Base-by-base conservation (phyloP, 1,140 invertebrate genomes). In the Atta colombica region DNA sequence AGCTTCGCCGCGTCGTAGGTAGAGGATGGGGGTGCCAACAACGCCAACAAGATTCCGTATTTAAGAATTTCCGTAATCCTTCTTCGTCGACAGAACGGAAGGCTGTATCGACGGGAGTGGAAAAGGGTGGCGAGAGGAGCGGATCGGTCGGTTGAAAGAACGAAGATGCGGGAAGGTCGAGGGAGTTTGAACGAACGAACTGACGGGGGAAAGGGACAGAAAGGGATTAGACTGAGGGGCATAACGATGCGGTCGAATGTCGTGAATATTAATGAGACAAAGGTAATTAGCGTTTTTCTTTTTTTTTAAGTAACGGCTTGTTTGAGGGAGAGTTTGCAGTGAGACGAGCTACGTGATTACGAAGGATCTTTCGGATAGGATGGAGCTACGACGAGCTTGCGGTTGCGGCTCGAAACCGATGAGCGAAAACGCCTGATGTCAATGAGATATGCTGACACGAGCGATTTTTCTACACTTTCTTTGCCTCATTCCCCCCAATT, bases 231-330 rank as follows among this genome's bases (percentile, higher is more conserved):
- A 93, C 91, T 86, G 90, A 82, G 91, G 94, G 92, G 93, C 92
- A 94, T 95, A 94, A 94, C 94, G 94, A 94, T 93, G 94, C 93
- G 94, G 94, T 94, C 93, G 94, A 95, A 95, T 94, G 95, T 94
- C 93, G 93, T 95, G 95, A 95, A 95, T 95, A 95, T 95, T 95
- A 95, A 95, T 95, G 94, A 95, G 95, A 95, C 94, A 95, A 95
- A 95, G 94, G 94, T 95, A 95, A 95, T 95, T 95, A 95, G 94
- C 92, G 93, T 94, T 94, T 91, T 94, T 69, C 66, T 74, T 74
- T 63, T 89, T 77, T 91, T 92, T 94, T 92, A 94, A 94, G 92
- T 94, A 94, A 95, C 93, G 91, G 93, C 93, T 95, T 94, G 93
- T 94, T 95, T 94, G 94, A 93, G 88, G 89, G 90, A 92, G 91